Conservation (phyloP, 2,888 invertebrate genomes). For the Digitonthophagus gazella region DNA sequence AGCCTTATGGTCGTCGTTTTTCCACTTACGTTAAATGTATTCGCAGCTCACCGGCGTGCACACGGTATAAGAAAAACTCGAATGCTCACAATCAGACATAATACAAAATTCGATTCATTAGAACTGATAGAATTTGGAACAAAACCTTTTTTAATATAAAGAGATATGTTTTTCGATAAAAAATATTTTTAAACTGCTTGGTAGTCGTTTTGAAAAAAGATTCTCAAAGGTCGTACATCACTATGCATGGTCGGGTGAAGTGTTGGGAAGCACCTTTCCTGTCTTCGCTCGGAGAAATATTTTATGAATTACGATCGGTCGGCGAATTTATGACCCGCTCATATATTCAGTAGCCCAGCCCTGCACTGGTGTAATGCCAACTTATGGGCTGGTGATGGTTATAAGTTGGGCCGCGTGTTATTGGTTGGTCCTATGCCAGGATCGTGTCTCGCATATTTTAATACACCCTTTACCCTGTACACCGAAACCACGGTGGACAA, state of each 20-base stretch:
- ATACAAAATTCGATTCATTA: too few relatives aligned
- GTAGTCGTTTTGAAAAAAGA: too few relatives aligned
- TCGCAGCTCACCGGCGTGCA: too few relatives aligned
- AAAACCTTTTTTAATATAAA: too few relatives aligned
- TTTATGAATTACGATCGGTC: conserved; percentile 6
- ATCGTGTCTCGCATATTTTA: conserved; percentile 10
- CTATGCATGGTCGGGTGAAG: not conserved
- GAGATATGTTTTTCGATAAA: too few relatives aligned
- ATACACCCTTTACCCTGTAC: conserved; percentile 7
- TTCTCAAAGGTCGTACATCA: not conserved
- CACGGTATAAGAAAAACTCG: too few relatives aligned
- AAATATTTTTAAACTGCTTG: too few relatives aligned
- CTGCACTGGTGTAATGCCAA: conserved; percentile 13
- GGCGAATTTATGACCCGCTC: conserved; percentile 10
- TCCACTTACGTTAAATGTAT: too few relatives aligned
- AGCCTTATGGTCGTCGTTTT: too few relatives aligned
- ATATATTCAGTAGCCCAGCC: conserved; percentile 12
- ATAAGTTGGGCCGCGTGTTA: conserved; percentile 10
- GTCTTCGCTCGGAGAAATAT: conserved; percentile 7
- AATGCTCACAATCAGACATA: too few relatives aligned
- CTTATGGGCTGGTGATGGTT: conserved; percentile 14
- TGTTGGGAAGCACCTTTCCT: conserved; percentile 9
- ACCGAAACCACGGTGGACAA: not conserved
- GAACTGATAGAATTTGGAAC: too few relatives aligned
- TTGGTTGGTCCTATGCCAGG: conserved; percentile 13